Evolutionary conservation across 2,113 vertebrate genomes (phyloP), one percentile per base, ranked within the genome.

Genomic region (Phainopepla nitens): DNA sequence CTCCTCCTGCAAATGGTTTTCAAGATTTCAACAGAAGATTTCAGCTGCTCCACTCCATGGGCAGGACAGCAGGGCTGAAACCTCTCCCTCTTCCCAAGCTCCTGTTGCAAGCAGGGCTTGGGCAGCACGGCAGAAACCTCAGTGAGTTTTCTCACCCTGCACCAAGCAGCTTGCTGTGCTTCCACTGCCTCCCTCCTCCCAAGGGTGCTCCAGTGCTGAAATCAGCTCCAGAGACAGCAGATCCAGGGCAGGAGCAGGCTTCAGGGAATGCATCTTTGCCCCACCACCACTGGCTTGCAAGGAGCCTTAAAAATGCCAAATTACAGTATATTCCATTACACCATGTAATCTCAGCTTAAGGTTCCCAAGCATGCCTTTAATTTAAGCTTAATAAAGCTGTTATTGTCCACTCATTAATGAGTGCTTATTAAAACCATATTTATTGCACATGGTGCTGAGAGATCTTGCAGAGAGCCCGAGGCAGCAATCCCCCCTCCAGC

Each of bases 341-440:
- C 22, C 71, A 60, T 25, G 49, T 17, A 79, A 66, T 15, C 68
- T 44, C 81, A 42, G 25, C 22, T 93, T 47, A 86, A 70, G 86
- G 94, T 42, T 95, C 70, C 85, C 90, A 96, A 95, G 88, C 88
- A 91, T 89, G 93, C 73, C 89, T 93, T 97, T 90, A 92, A 97
- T 96, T 98, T 90, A 84, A 87, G 77, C 69, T 96, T 95, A 94
- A 97, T 96, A 97, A 97, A 97, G 90, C 82, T 86, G 90, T 93
- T 97, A 85, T 94, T 97, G 91, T 96, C 91, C 76, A 57, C 58
- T 95, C 91, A 93, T 94, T 97, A 97, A 96, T 93, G 96, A 65
- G 50, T 90, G 58, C 81, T 96, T 95, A 97, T 97, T 96, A 95
- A 95, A 97, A 93, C 54, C 90, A 92, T 62, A 90, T 83, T 90